Base-by-base conservation (phyloP, 2,888 invertebrate species). In the Rhodophaea formosa region DNA sequence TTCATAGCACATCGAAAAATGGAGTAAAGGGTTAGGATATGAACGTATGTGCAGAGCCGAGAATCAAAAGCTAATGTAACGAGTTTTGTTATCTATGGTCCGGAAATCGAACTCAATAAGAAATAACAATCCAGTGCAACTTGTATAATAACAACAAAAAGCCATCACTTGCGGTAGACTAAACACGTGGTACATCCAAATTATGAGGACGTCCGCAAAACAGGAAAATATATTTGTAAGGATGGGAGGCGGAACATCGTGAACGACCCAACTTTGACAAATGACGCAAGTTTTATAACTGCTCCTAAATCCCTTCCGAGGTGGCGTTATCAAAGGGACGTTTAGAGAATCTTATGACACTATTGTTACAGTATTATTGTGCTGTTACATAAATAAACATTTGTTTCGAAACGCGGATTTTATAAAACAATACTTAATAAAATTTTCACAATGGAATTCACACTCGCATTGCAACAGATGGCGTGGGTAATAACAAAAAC, bases 381-480 rank as follows among this genome's bases (percentile, higher is more conserved):
- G 54, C 29, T 58, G 62, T 71, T 70, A 69, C 67, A 70, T 68
- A 72, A 72, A 67, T 58, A 62, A 59, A 68, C 62, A 67, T 68
- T 69, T 67, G 61, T 66, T 63, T 67, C 67, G 66, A 68, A 77
- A 73, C 68, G 29, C 42, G 47, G 23, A 47, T 56, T 56, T 8
- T 49, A 39, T 42, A 47, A 49, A 56, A 56, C 59, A 59, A 57
- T 57, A 57, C 57, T 45, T 45, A 70, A 69, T 67, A 67, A 67
- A 67, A 66, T 63, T 65, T 66, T 61, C 62, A 79, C 74, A 77
- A 74, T 71, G 72, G 69, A 69, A 73, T 75, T 79, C 75, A 77
- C 77, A 79, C 65, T 83, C 86, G 83, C 86, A 70, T 76, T 76
- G 84, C 84, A 75, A 75, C 69, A 76, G 61, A 61, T 56, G 30